Evolutionary conservation across 2,888 invertebrate species (phyloP).

Genomic region (Arrhopalites spinosus): DNA sequence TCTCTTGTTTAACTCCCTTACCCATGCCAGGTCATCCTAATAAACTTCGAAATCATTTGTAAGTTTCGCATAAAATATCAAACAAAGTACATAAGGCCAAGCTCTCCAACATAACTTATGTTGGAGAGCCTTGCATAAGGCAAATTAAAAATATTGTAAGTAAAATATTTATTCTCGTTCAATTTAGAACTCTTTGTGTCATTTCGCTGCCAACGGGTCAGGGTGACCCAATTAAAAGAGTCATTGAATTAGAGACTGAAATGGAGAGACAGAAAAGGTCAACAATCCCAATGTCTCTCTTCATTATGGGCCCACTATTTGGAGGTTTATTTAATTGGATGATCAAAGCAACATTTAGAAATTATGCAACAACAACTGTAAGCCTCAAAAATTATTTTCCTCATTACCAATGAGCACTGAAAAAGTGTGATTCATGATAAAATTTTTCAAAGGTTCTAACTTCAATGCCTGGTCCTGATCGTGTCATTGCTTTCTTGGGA

Average conservation of each 20-base stretch:
- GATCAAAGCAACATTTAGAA: constrained; percentile 22
- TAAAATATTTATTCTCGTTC: background rate
- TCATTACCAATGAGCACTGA: background rate
- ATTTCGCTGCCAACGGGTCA: constrained; percentile 33
- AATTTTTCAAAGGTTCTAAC: constrained; percentile 16
- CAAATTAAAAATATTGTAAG: too few relatives aligned
- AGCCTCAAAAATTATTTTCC: constrained; percentile 16
- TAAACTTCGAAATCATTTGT: constrained; percentile 14
- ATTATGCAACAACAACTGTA: constrained; percentile 37
- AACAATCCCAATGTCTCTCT: constrained; percentile 29
- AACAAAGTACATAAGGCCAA: background rate
- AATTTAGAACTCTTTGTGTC: constrained; percentile 31
- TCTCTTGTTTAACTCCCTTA: constrained; percentile 35
- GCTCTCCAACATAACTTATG: too few relatives aligned
- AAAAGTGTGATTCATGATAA: background rate
- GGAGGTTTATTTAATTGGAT: constrained; percentile 36
- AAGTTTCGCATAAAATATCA: background rate
- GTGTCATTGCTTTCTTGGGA: constrained; percentile 22
- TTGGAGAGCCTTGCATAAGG: too few relatives aligned
- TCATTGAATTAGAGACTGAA: constrained; percentile 12
- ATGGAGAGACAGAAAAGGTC: constrained; percentile 26
- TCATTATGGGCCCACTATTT: constrained; percentile 28
- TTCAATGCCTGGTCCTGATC: constrained; percentile 32
- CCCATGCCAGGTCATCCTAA: constrained; percentile 23
- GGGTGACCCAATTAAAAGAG: constrained; percentile 21